These are phyloP conservation scores for Camelus bactrianus DNA, from an alignment of 2,113 vertebrate genomes.

Conservation along the genomic window DNA sequence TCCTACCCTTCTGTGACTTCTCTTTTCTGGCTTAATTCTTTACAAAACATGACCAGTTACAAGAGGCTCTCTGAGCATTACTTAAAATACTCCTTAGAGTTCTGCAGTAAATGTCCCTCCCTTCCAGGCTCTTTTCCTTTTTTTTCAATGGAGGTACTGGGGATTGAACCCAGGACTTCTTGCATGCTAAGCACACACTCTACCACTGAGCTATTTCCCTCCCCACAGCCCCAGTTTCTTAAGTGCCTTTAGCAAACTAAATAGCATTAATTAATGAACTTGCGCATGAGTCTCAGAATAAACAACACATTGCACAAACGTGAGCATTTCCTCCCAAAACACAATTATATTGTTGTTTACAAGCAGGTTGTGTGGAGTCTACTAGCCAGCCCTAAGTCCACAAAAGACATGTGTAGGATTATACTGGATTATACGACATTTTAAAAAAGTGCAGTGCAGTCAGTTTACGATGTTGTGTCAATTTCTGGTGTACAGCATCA, in stretches of 20 bases:
- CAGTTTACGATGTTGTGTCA: too few relatives aligned
- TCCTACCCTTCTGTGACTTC: background rate
- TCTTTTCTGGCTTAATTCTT: background rate
- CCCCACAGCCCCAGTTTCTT: background rate
- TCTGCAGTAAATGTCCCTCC: background rate
- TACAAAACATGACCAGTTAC: background rate
- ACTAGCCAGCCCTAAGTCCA: background rate
- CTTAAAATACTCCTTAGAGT: background rate
- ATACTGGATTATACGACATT: background rate
- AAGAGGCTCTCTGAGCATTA: background rate
- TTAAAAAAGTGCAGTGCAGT: background rate
- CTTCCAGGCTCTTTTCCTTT: too few relatives aligned
- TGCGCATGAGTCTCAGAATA: background rate
- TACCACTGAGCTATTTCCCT: too few relatives aligned
- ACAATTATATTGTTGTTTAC: background rate
- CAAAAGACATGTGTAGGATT: background rate
- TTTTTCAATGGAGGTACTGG: too few relatives aligned
- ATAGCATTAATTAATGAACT: background rate
- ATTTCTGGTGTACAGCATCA: too few relatives aligned
- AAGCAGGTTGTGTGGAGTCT: background rate
- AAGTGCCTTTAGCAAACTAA: too few relatives aligned
- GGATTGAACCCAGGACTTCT: too few relatives aligned
- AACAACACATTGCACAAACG: background rate
- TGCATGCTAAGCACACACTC: too few relatives aligned
- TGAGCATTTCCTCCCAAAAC: background rate